Base-by-base conservation (phyloP, 2,797 vertebrate genomes). In the Lophotriccus pileatus region DNA sequence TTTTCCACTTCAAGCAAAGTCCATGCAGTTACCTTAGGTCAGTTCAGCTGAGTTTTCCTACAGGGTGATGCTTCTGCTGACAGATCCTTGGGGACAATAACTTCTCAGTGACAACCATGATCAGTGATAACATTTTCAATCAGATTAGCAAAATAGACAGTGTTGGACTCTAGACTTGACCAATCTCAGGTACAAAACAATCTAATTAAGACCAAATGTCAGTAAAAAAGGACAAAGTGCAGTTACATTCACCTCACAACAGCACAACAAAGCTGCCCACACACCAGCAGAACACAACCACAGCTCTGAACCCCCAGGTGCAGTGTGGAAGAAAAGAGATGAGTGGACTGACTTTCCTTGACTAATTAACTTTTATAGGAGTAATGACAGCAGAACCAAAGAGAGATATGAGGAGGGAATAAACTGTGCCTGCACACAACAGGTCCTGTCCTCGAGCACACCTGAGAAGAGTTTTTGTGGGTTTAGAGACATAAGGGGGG, bases 1-100 rank as follows among this genome's bases (percentile, higher is more conserved):
- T 72, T 73, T 76, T 84, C 25, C 55, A 55, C 18, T 85, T 70
- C 72, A 58, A 21, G 18, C n/a, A 70, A 92, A 89, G 43, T 72
- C 63, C 36, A 66, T 12, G 6, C 20, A 11, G 30, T 43, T 39
- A 83, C 24, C 30, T 59, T 32, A 25, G 41, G 41, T 32, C 3
- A 1, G 7, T 78, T 81, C 88, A 78, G 14, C 44, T 76, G 62
- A 43, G 17, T 36, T 39, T 86, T 12, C 62, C 66, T 73, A 41
- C 46, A 64, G 50, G 11, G 10, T n/a, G 46, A 47, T 68, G 22
- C 5, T 87, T 80, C 56, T 87, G 27, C 37, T 72, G 49, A 6
- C 79, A 84, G 32, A 44, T 34, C 27, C 3, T 5, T 12, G 14
- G 36, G 53, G 22, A 62, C 14, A 49, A 25, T 13, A 50, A 37